A percentile compares a stretch with the other conserved stretches of the same genome.
These are phyloP conservation scores for Periparus ater DNA, from an alignment of 2,797 vertebrate genomes.

Conservation along the genomic window DNA sequence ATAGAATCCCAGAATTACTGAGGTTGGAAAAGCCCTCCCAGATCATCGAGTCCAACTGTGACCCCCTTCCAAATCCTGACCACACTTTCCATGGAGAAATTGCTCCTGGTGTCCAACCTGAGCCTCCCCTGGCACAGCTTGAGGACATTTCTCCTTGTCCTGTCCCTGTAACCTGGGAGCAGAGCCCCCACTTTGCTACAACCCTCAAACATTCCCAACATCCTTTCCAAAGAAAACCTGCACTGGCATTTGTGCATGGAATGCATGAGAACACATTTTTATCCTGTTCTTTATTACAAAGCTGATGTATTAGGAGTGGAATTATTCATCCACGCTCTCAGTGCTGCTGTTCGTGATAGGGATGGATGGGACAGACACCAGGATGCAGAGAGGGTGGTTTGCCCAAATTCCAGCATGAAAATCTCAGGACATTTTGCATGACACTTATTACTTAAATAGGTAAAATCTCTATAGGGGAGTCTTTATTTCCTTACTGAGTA, in stretches of 20 bases:
- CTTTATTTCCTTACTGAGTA: not conserved
- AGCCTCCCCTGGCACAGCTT: not conserved
- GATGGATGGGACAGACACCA: not conserved
- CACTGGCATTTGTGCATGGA: not conserved
- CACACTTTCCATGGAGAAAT: not conserved
- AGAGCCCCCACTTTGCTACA: not conserved
- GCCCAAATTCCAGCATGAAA: not conserved
- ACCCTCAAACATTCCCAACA: not conserved
- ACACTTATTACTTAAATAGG: not conserved
- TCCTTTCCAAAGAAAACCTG: not conserved
- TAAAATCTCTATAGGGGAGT: not conserved
- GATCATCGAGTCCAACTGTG: not conserved
- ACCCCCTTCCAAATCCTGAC: not conserved
- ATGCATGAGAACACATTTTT: not conserved
- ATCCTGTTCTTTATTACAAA: not conserved
- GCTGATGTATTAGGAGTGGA: not conserved
- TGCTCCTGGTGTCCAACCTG: not conserved
- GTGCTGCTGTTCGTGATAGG: not conserved
- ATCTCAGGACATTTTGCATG: not conserved
- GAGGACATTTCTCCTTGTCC: not conserved
- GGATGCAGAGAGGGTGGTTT: not conserved
- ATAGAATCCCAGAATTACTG: not conserved
- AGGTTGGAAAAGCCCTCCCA: not conserved
- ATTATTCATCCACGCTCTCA: not conserved
- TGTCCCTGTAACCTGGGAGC: not conserved